Evolutionary conservation across 2,113 vertebrate species (phyloP).

Genomic region (Solea senegalensis): DNA sequence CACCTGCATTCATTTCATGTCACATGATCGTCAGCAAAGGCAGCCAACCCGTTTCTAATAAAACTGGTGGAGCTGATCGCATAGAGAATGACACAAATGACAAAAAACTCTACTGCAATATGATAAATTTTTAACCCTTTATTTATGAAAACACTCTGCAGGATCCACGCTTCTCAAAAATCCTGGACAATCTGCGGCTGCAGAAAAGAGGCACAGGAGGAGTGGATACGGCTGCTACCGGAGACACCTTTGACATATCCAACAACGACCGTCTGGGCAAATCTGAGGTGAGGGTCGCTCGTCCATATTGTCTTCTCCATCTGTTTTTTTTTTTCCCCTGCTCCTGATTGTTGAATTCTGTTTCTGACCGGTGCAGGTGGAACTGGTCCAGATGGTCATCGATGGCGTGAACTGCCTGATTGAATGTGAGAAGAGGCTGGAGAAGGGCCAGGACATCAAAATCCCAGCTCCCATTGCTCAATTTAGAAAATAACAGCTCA

Average conservation of each 20-base stretch:
- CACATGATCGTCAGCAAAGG: neutral
- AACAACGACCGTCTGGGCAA: slow-evolving; percentile 92
- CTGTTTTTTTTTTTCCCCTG: neutral
- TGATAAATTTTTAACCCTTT: no score
- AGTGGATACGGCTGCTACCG: slow-evolving; percentile 89
- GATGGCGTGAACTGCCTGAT: slow-evolving; percentile 91
- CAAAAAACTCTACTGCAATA: no score
- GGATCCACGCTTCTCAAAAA: slow-evolving; percentile 90
- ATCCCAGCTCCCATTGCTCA: slow-evolving; percentile 86
- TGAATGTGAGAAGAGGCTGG: slow-evolving; percentile 92
- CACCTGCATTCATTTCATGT: neutral
- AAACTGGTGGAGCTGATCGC: no score
- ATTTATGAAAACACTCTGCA: slow-evolving; percentile 34
- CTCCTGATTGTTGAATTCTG: neutral
- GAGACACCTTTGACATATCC: slow-evolving; percentile 91
- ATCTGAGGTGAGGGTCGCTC: slow-evolving; percentile 82
- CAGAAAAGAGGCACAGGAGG: slow-evolving; percentile 94
- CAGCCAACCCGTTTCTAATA: neutral
- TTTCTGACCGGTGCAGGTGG: slow-evolving; percentile 77
- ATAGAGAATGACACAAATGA: no score
- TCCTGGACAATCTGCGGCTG: slow-evolving; percentile 90
- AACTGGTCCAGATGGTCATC: slow-evolving; percentile 90
- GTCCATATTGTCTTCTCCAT: neutral
- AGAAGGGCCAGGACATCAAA: slow-evolving; percentile 91
- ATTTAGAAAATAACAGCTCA: slow-evolving; percentile 84